A percentile compares a stretch with the other conserved stretches of the same genome.
phyloP scores from a whole-genome alignment of 2,797 vertebrate species.

The Dicrostonyx torquatus region DNA sequence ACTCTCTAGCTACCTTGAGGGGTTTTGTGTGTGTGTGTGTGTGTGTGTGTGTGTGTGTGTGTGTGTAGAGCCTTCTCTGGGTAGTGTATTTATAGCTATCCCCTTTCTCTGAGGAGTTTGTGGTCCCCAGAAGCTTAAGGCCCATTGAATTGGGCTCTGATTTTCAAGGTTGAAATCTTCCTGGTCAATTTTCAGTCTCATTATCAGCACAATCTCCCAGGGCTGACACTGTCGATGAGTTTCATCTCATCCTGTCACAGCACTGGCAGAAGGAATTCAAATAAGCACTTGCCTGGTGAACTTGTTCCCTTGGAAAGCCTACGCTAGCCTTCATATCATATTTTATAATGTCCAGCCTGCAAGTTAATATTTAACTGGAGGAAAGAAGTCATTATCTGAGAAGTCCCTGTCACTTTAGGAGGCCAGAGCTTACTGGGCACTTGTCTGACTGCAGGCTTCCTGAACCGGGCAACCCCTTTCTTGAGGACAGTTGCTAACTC shows the following conservation, averaged over 20 bases:
- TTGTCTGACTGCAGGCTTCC: not conserved
- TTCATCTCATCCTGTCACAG: not conserved
- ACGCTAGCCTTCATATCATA: not conserved
- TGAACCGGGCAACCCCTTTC: no score
- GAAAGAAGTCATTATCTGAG: not conserved
- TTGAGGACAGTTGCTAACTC: not conserved
- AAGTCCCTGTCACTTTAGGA: not conserved
- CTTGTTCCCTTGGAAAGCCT: not conserved
- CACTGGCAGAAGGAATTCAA: not conserved
- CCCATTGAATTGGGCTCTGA: not conserved
- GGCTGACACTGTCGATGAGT: not conserved
- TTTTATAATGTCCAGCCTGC: not conserved
- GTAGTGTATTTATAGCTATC: not conserved
- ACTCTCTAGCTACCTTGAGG: not conserved
- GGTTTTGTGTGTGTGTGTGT: not conserved
- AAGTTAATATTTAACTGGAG: not conserved
- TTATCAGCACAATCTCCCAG: not conserved
- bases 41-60: no score
- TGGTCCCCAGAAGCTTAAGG: not conserved
- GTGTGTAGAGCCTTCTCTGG: not conserved
- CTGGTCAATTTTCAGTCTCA: not conserved
- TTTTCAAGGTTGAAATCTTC: slow-evolving; percentile 34
- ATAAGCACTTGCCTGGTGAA: slow-evolving; percentile 3
- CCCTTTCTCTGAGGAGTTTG: not conserved
- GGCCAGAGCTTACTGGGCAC: no score